phyloP scores from a whole-genome alignment of 2,888 invertebrate species.

The Dichetophora obliterata region DNA sequence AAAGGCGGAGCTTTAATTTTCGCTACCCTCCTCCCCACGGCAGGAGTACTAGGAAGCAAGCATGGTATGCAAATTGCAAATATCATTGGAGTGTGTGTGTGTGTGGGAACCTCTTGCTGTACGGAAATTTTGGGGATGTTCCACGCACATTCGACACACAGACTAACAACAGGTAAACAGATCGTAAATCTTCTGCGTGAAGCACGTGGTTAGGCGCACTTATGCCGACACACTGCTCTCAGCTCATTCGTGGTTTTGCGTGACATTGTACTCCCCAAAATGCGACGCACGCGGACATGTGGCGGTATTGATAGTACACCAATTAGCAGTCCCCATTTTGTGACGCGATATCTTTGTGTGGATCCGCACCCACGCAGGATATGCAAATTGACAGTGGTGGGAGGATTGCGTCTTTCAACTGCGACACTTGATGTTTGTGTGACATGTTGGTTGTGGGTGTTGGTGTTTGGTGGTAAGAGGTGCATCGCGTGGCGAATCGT shows the following conservation, averaged over 20 bases:
- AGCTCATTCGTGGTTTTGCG: conserved; percentile 64
- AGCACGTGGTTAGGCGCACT: conserved; percentile 56
- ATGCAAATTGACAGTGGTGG: conserved; percentile 54
- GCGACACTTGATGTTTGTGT: conserved; percentile 37
- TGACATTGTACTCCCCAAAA: conserved; percentile 53
- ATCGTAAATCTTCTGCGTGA: conserved; percentile 61
- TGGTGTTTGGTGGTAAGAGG: conserved; percentile 35
- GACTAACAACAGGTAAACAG: conserved; percentile 65
- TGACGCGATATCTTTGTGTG: conserved; percentile 49
- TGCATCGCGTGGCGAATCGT: conserved; percentile 47
- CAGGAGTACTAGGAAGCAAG: not conserved
- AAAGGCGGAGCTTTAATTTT: conserved; percentile 59
- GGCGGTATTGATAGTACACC: conserved; percentile 58
- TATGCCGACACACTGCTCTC: conserved; percentile 54
- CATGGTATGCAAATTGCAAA: conserved; percentile 5
- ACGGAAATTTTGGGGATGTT: conserved; percentile 54
- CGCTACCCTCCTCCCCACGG: conserved; percentile 32
- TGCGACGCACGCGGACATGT: conserved; percentile 46
- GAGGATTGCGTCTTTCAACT: conserved; percentile 53
- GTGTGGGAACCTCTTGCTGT: conserved; percentile 25
- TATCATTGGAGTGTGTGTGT: conserved; percentile 12
- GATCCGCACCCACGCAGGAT: conserved; percentile 48
- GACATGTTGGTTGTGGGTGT: conserved; percentile 33
- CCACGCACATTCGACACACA: conserved; percentile 39
- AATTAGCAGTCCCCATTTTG: conserved; percentile 64